Base-by-base conservation (phyloP, 1,140 invertebrate species). In the Brachionus angularis region DNA sequence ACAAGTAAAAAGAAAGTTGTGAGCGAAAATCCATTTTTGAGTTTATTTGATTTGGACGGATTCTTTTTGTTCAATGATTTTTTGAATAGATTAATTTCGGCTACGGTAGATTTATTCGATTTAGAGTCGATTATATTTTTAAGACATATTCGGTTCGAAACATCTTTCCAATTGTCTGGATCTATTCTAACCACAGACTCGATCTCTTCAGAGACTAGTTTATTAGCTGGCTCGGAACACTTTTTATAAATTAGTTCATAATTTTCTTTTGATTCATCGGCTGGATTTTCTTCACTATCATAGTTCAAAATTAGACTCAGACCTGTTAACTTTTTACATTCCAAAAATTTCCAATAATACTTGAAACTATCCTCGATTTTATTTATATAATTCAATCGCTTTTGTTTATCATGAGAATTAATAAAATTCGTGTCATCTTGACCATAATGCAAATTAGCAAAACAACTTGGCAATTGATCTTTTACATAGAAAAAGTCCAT, bases 401-500 rank as follows among this genome's bases (percentile, higher is more conserved):
- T n/a, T n/a, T n/a, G n/a, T n/a, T n/a, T n/a, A n/a, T n/a, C n/a
- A n/a, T n/a, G n/a, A n/a, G n/a, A n/a, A n/a, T n/a, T n/a, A n/a
- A n/a, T n/a, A n/a, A n/a, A n/a, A n/a, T n/a, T 2, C 16, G 3
- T 58, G 18, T 39, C 29, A 39, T 67, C 47, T 8, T 67, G 21
- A 21, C 42, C 39, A 67, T 47, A 67, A 34, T 67, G 62, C 8
- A 67, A 36, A 46, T 33, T 36, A 3, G 47, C 31, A 67, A 67
- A 67, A 23, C 62, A 67, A 27, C 23, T 50, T 46, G 62, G 62
- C 42, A 67, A 50, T 14, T 67, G 47, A 18, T 67, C 47, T 50
- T 67, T 67, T 21, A 67, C 42, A 46, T 31, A 67, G 12, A 25
- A 67, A n/a, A 67, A 67, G 33, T 67, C 62, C 16, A 36, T n/a